phyloP scores from a whole-genome alignment of 2,888 invertebrate genomes.

The Agrypnus murinus region DNA sequence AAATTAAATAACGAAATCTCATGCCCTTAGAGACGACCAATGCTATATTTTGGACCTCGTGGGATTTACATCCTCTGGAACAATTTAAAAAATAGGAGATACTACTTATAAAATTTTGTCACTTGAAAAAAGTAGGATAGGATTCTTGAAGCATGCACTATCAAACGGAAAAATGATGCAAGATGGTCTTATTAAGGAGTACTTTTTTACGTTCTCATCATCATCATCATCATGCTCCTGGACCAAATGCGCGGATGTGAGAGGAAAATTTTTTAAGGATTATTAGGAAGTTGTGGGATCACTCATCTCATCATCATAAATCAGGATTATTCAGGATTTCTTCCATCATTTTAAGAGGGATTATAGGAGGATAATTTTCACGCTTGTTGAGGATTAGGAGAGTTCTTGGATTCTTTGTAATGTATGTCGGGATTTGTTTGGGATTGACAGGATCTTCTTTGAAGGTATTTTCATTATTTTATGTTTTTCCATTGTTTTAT shows the following conservation, averaged over 20 bases:
- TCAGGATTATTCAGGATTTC: slow-evolving; percentile 31
- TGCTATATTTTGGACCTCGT: slow-evolving; percentile 41
- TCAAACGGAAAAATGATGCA: slow-evolving; percentile 23
- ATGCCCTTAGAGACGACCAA: slow-evolving; percentile 25
- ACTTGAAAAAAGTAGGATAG: slow-evolving; percentile 41
- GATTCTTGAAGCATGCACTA: slow-evolving; percentile 36
- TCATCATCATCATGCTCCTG: slow-evolving; percentile 42
- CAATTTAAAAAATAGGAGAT: slow-evolving; percentile 22
- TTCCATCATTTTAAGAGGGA: slow-evolving; percentile 25
- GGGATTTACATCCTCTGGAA: slow-evolving; percentile 37
- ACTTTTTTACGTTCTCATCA: slow-evolving; percentile 12
- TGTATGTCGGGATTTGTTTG: slow-evolving; percentile 35
- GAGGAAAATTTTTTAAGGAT: slow-evolving; percentile 37
- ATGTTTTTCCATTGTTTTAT: slow-evolving; percentile 43
- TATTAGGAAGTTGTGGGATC: slow-evolving; percentile 32
- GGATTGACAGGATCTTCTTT: slow-evolving; percentile 44
- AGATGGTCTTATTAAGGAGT: slow-evolving; percentile 3
- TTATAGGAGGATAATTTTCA: slow-evolving; percentile 37
- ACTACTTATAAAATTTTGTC: slow-evolving; percentile 27
- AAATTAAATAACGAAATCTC: slow-evolving; percentile 17
- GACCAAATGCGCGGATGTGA: slow-evolving; percentile 29
- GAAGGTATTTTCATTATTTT: slow-evolving; percentile 44
- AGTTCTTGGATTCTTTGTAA: slow-evolving; percentile 26
- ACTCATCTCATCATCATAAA: neutral
- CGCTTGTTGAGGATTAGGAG: slow-evolving; percentile 42